These are phyloP conservation scores for Dinomys branickii DNA, from an alignment of 2,113 vertebrate species.

Conservation along the genomic window DNA sequence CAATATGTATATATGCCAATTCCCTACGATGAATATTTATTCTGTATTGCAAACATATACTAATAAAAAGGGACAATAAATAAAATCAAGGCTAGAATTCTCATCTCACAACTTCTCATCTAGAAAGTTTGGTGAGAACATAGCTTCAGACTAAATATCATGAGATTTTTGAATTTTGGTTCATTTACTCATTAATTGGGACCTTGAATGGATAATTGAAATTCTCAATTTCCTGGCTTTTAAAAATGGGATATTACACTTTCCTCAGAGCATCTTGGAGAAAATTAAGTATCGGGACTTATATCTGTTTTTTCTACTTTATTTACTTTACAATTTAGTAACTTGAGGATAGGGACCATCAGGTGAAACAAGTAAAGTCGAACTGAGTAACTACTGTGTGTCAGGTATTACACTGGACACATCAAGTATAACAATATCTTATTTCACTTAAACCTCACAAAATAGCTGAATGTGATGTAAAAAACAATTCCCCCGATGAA, in stretches of 20 bases:
- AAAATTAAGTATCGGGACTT: slow-evolving; percentile 36
- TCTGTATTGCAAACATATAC: neutral
- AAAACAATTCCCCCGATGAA: neutral
- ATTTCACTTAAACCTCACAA: neutral
- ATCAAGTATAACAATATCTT: neutral
- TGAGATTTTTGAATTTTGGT: slow-evolving; percentile 31
- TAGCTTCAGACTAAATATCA: neutral
- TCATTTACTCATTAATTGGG: neutral
- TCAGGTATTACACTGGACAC: neutral
- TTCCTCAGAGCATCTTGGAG: neutral
- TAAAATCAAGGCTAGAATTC: neutral
- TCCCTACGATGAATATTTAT: neutral
- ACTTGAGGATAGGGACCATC: neutral
- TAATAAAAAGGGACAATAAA: neutral
- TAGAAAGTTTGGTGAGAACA: neutral
- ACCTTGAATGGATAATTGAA: neutral
- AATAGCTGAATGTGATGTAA: neutral
- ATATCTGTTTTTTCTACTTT: slow-evolving; percentile 1
- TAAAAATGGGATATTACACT: neutral
- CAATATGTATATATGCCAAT: neutral
- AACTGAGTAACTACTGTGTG: neutral
- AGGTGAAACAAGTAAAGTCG: neutral
- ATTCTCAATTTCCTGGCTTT: slow-evolving; percentile 38
- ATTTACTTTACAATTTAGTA: neutral
- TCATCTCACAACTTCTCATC: neutral